phyloP scores from a whole-genome alignment of 1,140 invertebrate species.

The Bicyclus anynana region DNA sequence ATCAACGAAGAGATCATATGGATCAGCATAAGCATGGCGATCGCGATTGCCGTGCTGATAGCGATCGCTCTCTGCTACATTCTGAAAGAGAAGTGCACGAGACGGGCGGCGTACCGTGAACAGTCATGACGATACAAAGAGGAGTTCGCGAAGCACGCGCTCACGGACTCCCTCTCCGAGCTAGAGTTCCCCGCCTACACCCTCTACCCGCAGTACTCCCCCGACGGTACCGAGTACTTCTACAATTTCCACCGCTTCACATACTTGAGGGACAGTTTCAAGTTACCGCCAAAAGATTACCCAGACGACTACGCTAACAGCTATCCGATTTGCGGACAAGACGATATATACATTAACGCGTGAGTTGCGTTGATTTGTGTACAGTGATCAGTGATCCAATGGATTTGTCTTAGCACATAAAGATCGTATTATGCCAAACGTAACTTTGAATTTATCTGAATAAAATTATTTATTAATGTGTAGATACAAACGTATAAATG shows the following conservation, averaged over 20 bases:
- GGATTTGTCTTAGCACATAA: conserved; percentile 2
- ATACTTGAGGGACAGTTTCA: conserved; percentile 60
- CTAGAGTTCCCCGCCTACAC: conserved; percentile 60
- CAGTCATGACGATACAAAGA: conserved; percentile 81
- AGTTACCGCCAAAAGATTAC: conserved; percentile 60
- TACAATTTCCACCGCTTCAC: conserved; percentile 71
- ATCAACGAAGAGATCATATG: conserved; percentile 92
- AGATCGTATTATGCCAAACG: conserved; percentile 20
- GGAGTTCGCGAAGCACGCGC: conserved; percentile 66
- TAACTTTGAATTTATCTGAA: conserved; percentile 27
- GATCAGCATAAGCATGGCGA: conserved; percentile 91
- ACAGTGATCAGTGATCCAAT: conserved; percentile 6
- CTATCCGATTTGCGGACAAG: conserved; percentile 45
- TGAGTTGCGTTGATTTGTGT: conserved; percentile 31
- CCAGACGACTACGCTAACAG: conserved; percentile 38
- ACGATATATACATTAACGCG: conserved; percentile 64
- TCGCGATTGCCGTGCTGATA: conserved; percentile 88
- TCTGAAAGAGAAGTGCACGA: conserved; percentile 86
- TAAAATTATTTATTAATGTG: conserved; percentile 8
- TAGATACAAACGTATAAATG: conserved; percentile 9
- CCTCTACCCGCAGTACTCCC: conserved; percentile 66
- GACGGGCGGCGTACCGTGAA: conserved; percentile 83
- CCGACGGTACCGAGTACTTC: conserved; percentile 67
- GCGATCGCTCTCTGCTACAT: conserved; percentile 89
- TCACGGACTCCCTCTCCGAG: conserved; percentile 59